phyloP scores from a whole-genome alignment of 2,888 invertebrate genomes.

The Ormyrus thymus region DNA sequence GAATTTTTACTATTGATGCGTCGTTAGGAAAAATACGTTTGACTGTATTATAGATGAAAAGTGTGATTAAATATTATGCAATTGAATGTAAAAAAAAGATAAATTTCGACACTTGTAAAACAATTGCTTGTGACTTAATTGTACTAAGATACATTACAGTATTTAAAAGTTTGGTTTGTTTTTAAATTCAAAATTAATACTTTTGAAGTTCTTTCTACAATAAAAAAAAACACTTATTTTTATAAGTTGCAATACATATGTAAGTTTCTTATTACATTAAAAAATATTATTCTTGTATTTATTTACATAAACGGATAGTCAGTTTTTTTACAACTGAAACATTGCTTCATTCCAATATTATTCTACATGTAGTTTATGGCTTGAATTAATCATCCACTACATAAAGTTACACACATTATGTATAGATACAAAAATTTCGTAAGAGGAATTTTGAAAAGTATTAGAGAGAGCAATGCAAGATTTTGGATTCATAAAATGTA shows the following conservation, averaged over 20 bases:
- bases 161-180: conserved; percentile 24
- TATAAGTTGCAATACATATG: conserved; percentile 17
- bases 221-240: conserved; percentile 34
- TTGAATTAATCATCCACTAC: conserved; percentile 21
- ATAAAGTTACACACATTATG: conserved; percentile 25
- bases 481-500: conserved; percentile 46
- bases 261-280: conserved; percentile 31
- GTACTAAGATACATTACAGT: conserved; percentile 24
- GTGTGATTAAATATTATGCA: conserved; percentile 46
- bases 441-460: conserved; percentile 26
- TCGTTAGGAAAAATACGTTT: conserved; percentile 26
- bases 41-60: conserved; percentile 36
- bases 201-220: conserved; percentile 7
- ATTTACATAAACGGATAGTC: conserved; percentile 19
- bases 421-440: conserved; percentile 18
- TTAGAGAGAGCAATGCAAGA: conserved; percentile 25
- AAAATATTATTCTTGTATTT: conserved; percentile 45
- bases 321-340: conserved; percentile 26
- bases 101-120: conserved; percentile 36
- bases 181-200: conserved; percentile 25
- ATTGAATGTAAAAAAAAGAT: conserved; percentile 44
- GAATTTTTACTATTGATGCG: conserved; percentile 15
- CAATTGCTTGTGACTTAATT: conserved; percentile 1
- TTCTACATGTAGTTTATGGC: conserved; percentile 24
- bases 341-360: conserved; percentile 19